Percentiles rank a stretch among this genome's conserved stretches.
Evolutionary conservation across 2,888 invertebrate species (phyloP).

Genomic region (Coenonympha arcania): DNA sequence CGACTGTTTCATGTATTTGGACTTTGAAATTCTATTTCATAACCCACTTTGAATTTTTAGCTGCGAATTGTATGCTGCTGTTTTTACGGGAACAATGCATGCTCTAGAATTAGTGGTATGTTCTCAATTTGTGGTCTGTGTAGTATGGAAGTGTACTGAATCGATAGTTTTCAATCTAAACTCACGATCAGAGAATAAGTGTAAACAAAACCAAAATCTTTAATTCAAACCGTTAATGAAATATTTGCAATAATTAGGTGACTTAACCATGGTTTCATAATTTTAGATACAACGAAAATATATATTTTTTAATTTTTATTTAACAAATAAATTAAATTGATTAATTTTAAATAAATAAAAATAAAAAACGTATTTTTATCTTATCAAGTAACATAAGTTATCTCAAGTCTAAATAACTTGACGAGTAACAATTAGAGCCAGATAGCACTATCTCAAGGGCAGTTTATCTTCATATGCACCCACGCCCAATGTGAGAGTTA

Average conservation of each 20-base stretch:
- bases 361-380: too few species aligned
- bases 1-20: conserved; percentile 25
- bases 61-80: conserved; percentile 6
- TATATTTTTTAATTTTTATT: too few species aligned
- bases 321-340: too few species aligned
- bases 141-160: too few species aligned
- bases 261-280: too few species aligned
- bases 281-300: too few species aligned
- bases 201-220: too few species aligned
- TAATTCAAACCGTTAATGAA: too few species aligned
- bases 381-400: conserved; percentile 10
- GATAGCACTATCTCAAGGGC: conserved; percentile 20
- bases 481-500: conserved; percentile 10
- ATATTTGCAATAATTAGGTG: too few species aligned
- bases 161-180: too few species aligned
- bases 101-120: not conserved
- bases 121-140: not conserved
- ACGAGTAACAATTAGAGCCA: conserved; percentile 13
- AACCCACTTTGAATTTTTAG: conserved; percentile 23
- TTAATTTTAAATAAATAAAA: too few species aligned
- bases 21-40: conserved; percentile 25
- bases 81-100: not conserved
- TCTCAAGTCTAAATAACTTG: conserved; percentile 9
- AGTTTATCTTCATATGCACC: conserved; percentile 18
- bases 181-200: too few species aligned